Base-by-base conservation (phyloP, 1,140 invertebrate species). In the Macrosteles quadrilineatus region DNA sequence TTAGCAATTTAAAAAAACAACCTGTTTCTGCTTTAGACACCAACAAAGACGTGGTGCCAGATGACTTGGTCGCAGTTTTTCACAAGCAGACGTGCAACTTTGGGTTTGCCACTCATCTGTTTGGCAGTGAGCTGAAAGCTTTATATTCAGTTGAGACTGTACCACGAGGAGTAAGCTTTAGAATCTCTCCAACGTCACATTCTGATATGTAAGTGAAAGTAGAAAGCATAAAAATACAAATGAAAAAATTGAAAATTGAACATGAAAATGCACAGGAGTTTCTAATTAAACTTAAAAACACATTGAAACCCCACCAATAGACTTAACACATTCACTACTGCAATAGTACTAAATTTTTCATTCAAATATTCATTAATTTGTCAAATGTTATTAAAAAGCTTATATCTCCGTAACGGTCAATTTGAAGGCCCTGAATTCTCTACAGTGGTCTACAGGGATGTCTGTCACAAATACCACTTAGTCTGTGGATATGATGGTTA, bases 51-150 rank as follows among this genome's bases (percentile, higher is more conserved):
- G 88, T 93, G 3, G 89, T 98, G 19, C 92, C 94, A 4, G 95
- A 97, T 79, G 95, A 97, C 78, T 81, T 97, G 67, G 91, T 98
- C 0, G 89, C 91, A 1, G 93, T 96, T 0, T 97, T 98, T 81
- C 94, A 97, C 80, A 95, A 95, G 75, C 90, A 95, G 72, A 90
- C 87, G 45, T 98, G 95, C 79, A 95, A 94, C 76, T 98, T 98
- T 81, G 95, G 95, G 11, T 98, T 98, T 80, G 95, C 93, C 0
- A 95, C 93, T 2, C 95, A 97, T 80, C 82, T 98, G 0, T 98
- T 98, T 80, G 93, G 94, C 0, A 92, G 91, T 43, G 95, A 98
- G 79, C 81, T 97, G 32, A 96, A 96, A 82, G 91, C 92, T 0
- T 81, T 96, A 14, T 93, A 92, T 77, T 89, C 90, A 2, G 85